Evolutionary conservation across 64 coral and sea anemone species (phyloP), one percentile per base, ranked within the genome.

Genomic region (Trachythela sp.): DNA sequence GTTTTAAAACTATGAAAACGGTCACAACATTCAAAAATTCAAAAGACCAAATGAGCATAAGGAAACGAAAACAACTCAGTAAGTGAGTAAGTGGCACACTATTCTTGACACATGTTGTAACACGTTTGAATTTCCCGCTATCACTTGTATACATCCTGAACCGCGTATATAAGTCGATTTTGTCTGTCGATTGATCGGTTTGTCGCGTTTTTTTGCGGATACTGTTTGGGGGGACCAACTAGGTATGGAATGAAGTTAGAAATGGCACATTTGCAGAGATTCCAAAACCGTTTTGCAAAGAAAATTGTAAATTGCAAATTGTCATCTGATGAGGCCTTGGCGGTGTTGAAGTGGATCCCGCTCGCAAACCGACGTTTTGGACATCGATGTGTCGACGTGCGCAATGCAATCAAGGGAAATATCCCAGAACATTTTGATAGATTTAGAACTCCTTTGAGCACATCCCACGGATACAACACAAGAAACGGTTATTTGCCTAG

Each of bases 271-370:
- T 32, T 91, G 40, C 89, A 91, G 39, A 80, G 15, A 31, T 85
- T 86, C 83, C 89, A 85, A 85, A 91, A 85, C 67, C 52, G 54
- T 17, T 91, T 86, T 71, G 54, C 83, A 20, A 91, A 91, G 56
- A 91, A 90, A 48, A 85, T 90, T 52, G 33, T 2, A 27, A 31
- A 48, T 40, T 11, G 49, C 18, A 85, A 91, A 34, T 20, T 43
- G 24, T 85, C 58, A 9, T 86, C 83, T 41, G 54, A 32, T 31
- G 54, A 91, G 54, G 89, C 80, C 37, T 30, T 91, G 51, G 83
- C 51, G 31, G 56, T 9, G 45, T 42, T 91, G 15, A 86, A 71
- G 49, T 91, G 39, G 84, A n/a, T 91, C 45, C 89, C 58, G 40
- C 40, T 91, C 20, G 36, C 26, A 42, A 42, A 49, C 30, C 37